Evolutionary conservation across 2,113 vertebrate species (phyloP).

Genomic region (Albula goreensis): DNA sequence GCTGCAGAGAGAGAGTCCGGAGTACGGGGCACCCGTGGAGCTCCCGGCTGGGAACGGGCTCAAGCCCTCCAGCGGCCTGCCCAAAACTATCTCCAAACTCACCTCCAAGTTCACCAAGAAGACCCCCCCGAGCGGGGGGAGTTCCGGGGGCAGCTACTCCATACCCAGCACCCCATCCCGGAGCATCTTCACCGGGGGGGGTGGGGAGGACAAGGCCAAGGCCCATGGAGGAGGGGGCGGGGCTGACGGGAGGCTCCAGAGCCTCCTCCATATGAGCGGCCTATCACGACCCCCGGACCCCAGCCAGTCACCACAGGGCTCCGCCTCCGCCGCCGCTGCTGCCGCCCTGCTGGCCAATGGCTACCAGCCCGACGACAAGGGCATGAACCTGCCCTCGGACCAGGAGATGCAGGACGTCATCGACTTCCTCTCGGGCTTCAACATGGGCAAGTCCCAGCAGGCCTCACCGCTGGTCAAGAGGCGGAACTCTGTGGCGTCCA

Average conservation of each 20-base stretch:
- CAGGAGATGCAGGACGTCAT: conserved; percentile 99
- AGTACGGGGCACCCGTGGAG: conserved; percentile 79
- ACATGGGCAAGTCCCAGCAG: conserved; percentile 97
- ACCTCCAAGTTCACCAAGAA: conserved; percentile 98
- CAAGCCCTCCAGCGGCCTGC: conserved; percentile 88
- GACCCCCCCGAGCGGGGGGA: conserved; percentile 78
- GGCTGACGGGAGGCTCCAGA: conserved; percentile 77
- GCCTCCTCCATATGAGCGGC: conserved; percentile 80
- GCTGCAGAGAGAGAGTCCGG: conserved; percentile 85
- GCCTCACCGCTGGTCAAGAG: conserved; percentile 89
- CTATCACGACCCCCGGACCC: conserved; percentile 75
- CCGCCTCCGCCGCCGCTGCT: conserved; percentile 4
- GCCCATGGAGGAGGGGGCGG: conserved; percentile 43
- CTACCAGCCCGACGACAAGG: conserved; percentile 83
- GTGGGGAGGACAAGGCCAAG: conserved; percentile 84
- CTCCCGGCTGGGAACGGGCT: conserved; percentile 80
- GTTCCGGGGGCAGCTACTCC: conserved; percentile 79
- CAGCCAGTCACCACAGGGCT: conserved; percentile 62
- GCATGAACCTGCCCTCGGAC: conserved; percentile 95
- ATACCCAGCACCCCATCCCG: conserved; percentile 90
- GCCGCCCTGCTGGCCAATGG: conserved; percentile 75
- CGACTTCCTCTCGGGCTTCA: conserved; percentile 97
- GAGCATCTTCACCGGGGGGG: conserved; percentile 73
- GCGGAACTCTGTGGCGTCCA: conserved; percentile 86
- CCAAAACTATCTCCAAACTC: conserved; percentile 95